A percentile compares a stretch with the other conserved stretches of the same genome.
phyloP scores from a whole-genome alignment of 1,140 invertebrate genomes.

The Bursaphelenchus mucronatus region DNA sequence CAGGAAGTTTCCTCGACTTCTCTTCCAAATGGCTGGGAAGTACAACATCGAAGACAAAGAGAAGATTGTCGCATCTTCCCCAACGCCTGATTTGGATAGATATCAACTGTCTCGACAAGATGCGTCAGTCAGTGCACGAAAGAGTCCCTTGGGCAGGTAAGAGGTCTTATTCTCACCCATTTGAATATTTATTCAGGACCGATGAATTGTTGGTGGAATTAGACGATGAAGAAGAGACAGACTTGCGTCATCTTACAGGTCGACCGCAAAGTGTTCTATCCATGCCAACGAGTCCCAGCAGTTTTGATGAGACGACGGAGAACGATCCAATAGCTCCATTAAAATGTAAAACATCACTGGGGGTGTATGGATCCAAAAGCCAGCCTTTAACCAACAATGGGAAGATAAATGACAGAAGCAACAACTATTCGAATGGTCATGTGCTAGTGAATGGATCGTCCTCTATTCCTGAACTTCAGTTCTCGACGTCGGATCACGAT shows the following conservation, averaged over 20 bases:
- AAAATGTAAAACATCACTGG: slow-evolving; percentile 22
- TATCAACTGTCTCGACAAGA: slow-evolving; percentile 42
- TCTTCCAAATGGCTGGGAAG: slow-evolving; percentile 33
- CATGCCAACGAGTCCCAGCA: slow-evolving; percentile 7
- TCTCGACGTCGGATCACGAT: slow-evolving; percentile 18
- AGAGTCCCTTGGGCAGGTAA: slow-evolving; percentile 45
- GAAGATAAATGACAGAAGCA: neutral
- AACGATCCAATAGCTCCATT: slow-evolving; percentile 27
- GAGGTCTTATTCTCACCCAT: slow-evolving; percentile 11
- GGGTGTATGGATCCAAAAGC: slow-evolving; percentile 24
- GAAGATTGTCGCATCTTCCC: slow-evolving; percentile 2
- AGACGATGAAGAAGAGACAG: slow-evolving; percentile 37
- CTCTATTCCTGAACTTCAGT: slow-evolving; percentile 29
- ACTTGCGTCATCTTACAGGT: slow-evolving; percentile 5
- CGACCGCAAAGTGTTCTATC: neutral
- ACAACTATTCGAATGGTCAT: neutral
- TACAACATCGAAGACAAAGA: slow-evolving; percentile 21
- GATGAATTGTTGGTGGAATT: slow-evolving; percentile 49
- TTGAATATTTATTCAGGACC: slow-evolving; percentile 35
- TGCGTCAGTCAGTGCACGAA: slow-evolving; percentile 35
- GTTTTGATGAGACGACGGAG: slow-evolving; percentile 22
- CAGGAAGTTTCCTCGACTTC: slow-evolving; percentile 20
- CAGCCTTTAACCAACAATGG: slow-evolving; percentile 16
- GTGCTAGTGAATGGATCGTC: neutral
- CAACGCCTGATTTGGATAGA: slow-evolving; percentile 1